Percentiles rank a stretch among this genome's conserved stretches.
These are phyloP conservation scores for Monodelphis domestica DNA, from an alignment of 2,797 vertebrate species.

Conservation along the genomic window DNA sequence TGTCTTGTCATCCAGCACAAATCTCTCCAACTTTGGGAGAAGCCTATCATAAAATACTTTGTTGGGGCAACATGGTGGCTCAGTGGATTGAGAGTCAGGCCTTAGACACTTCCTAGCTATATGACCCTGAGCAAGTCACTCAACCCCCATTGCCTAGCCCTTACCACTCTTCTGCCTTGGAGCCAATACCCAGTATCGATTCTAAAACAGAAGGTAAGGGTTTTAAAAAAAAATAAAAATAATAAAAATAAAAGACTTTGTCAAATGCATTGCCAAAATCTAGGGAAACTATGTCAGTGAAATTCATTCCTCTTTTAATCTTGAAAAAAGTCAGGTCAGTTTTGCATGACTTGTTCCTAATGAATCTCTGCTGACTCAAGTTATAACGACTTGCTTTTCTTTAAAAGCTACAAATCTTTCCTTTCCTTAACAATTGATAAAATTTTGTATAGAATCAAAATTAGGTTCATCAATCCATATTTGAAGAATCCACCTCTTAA, in stretches of 20 bases:
- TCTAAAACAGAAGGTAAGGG: no score
- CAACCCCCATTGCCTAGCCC: no score
- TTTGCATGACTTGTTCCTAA: neutral
- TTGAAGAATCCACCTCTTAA: neutral
- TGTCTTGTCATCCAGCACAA: neutral
- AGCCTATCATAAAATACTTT: neutral
- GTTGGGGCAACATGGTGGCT: no score
- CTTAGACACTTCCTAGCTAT: no score
- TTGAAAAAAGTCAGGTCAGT: neutral
- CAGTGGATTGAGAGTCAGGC: no score
- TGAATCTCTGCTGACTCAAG: neutral
- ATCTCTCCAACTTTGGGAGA: neutral
- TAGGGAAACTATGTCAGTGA: neutral
- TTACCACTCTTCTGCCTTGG: no score
- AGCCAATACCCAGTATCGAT: no score
- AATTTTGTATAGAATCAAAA: neutral
- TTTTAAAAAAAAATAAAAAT: no score
- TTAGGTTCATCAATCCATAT: neutral
- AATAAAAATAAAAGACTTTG: neutral
- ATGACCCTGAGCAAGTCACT: no score
- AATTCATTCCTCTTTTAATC: neutral
- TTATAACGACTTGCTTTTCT: neutral
- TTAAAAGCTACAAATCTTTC: neutral
- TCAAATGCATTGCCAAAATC: neutral
- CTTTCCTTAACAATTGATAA: neutral